phyloP scores from a whole-genome alignment of 1,140 invertebrate genomes.

The Pinna nobilis region DNA sequence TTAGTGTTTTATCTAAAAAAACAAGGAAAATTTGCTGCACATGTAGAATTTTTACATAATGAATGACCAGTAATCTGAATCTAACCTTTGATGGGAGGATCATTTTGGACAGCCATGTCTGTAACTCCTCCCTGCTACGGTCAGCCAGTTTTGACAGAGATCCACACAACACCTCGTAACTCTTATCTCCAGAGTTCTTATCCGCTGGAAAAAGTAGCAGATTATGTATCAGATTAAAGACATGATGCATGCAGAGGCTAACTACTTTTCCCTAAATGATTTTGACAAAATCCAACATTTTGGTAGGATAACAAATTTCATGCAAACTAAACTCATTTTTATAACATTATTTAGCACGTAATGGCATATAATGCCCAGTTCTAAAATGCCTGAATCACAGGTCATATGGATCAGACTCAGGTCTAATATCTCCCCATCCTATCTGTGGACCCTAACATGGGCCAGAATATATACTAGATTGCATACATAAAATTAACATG shows the following conservation, averaged over 20 bases:
- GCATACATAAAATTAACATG: no score
- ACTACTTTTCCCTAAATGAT: background rate
- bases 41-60: background rate
- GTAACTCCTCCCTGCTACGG: slow-evolving; percentile 81
- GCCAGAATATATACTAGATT: no score
- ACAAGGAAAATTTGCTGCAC: background rate
- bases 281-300: background rate
- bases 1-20: background rate
- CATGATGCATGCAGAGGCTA: background rate
- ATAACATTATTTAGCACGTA: slow-evolving; percentile 85
- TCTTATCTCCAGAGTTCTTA: slow-evolving; percentile 75
- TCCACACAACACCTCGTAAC: slow-evolving; percentile 82
- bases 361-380: slow-evolving; percentile 87
- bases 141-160: slow-evolving; percentile 81
- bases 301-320: background rate
- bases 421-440: background rate
- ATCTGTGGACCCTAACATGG: no score
- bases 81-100: slow-evolving; percentile 65
- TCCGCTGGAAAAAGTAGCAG: slow-evolving; percentile 43
- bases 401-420: background rate
- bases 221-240: no score
- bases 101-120: slow-evolving; percentile 80
- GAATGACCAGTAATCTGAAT: background rate
- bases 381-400: slow-evolving; percentile 77
- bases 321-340: slow-evolving; percentile 64